phyloP scores from a whole-genome alignment of 2,797 vertebrate species.

The Helostoma temminkii region DNA sequence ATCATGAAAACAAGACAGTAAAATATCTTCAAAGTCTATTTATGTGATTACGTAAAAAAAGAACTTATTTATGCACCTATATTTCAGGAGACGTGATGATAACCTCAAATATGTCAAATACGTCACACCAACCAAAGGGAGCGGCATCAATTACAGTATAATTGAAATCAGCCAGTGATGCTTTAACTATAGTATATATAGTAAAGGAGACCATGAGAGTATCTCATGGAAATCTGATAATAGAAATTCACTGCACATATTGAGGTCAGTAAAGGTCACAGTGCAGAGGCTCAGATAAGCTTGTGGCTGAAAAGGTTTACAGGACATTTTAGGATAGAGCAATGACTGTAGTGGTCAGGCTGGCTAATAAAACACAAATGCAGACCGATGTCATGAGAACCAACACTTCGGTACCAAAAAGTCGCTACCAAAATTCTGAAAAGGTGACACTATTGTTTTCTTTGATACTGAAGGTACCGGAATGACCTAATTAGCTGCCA shows the following conservation, averaged over 20 bases:
- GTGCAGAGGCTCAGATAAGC: constrained; percentile 46
- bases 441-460: too few species aligned
- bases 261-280: constrained; percentile 57
- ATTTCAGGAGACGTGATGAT: constrained; percentile 38
- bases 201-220: constrained; percentile 22
- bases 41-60: constrained; percentile 57
- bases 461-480: too few species aligned
- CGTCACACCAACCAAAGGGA: constrained; percentile 12
- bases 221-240: constrained; percentile 49
- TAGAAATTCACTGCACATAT: constrained; percentile 52
- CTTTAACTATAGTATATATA: constrained; percentile 20
- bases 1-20: constrained; percentile 33
- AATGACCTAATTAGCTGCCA: too few species aligned
- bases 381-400: constrained; percentile 10
- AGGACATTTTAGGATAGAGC: constrained; percentile 50
- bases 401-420: too few species aligned
- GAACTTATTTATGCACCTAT: constrained; percentile 24
- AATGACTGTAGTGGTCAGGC: constrained; percentile 36
- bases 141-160: constrained; percentile 27
- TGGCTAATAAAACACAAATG: constrained; percentile 22
- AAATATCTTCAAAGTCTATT: constrained; percentile 50
- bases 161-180: constrained; percentile 38
- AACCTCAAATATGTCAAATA: constrained; percentile 18
- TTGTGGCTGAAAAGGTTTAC: constrained; percentile 49
- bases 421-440: too few species aligned